Evolutionary conservation across 2,888 invertebrate genomes (phyloP).

Genomic region (Synanthedon tipuliformis): DNA sequence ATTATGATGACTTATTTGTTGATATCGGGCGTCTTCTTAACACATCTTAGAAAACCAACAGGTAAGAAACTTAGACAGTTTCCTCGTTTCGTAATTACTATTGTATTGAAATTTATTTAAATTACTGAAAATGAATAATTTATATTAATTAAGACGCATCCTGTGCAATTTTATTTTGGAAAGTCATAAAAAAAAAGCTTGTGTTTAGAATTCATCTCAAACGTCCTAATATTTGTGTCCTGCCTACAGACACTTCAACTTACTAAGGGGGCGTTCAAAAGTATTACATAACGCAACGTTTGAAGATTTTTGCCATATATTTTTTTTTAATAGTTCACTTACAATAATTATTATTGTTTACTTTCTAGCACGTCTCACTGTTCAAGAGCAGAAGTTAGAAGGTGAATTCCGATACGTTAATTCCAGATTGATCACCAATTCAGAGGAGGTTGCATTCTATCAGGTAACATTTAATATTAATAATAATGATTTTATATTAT

Average conservation of each 20-base stretch:
- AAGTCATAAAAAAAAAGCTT: no score
- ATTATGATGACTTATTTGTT: slow-evolving; percentile 90
- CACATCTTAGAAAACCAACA: slow-evolving; percentile 88
- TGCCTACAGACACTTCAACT: no score
- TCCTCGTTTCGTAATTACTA: no score
- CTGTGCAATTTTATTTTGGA: no score
- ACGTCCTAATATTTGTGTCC: no score
- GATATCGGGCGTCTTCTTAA: slow-evolving; percentile 87
- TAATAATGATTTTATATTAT: slow-evolving; percentile 1
- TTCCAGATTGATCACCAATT: slow-evolving; percentile 94
- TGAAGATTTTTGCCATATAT: no score
- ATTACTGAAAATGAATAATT: no score
- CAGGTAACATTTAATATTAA: slow-evolving; percentile 73
- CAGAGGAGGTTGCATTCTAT: slow-evolving; percentile 92
- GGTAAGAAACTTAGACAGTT: slow-evolving; percentile 46
- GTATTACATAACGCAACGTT: no score
- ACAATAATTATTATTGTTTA: neutral
- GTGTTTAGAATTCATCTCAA: no score
- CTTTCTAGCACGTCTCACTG: slow-evolving; percentile 79
- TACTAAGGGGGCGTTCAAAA: no score
- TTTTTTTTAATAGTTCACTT: neutral
- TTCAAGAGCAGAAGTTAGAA: slow-evolving; percentile 96
- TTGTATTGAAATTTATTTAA: no score
- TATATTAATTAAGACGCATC: no score
- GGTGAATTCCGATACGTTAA: slow-evolving; percentile 98